Conservation (phyloP, 2,888 invertebrate genomes). For the Hanleya hanleyi region DNA sequence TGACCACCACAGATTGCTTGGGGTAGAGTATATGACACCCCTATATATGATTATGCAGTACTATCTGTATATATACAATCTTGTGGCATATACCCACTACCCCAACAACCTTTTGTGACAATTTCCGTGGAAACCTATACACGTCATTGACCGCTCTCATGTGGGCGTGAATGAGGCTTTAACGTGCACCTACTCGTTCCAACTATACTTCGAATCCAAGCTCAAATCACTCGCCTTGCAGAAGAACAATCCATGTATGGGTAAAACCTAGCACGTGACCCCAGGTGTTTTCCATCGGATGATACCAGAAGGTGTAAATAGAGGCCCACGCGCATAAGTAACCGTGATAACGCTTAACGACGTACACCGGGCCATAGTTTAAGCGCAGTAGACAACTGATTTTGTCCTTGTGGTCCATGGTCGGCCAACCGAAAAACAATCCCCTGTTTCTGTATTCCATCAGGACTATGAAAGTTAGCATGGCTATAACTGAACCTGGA, state of each 20-base stretch:
- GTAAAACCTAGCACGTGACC: constrained; percentile 42
- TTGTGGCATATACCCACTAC: no score
- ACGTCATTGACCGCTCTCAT: no score
- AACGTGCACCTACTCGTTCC: no score
- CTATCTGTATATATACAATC: no score
- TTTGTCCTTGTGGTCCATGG: constrained; percentile 19
- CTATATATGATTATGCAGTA: no score
- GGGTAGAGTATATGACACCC: no score
- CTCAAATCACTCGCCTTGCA: constrained; percentile 38
- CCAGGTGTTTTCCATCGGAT: constrained; percentile 46
- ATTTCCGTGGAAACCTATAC: no score
- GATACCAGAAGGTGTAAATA: constrained; percentile 47
- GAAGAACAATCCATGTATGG: constrained; percentile 39
- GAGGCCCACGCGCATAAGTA: constrained; percentile 42
- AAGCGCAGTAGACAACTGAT: constrained; percentile 15
- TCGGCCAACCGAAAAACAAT: constrained; percentile 42
- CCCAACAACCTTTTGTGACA: no score
- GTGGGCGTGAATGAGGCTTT: no score
- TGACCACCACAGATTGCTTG: no score
- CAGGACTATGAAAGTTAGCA: constrained; percentile 39
- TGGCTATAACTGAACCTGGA: constrained; percentile 41
- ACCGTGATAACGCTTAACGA: constrained; percentile 42
- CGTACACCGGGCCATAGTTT: constrained; percentile 29
- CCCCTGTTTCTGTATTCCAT: constrained; percentile 45
- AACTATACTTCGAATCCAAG: no score